Evolutionary conservation across 2,797 vertebrate genomes (phyloP).

Genomic region (Varecia variegata): DNA sequence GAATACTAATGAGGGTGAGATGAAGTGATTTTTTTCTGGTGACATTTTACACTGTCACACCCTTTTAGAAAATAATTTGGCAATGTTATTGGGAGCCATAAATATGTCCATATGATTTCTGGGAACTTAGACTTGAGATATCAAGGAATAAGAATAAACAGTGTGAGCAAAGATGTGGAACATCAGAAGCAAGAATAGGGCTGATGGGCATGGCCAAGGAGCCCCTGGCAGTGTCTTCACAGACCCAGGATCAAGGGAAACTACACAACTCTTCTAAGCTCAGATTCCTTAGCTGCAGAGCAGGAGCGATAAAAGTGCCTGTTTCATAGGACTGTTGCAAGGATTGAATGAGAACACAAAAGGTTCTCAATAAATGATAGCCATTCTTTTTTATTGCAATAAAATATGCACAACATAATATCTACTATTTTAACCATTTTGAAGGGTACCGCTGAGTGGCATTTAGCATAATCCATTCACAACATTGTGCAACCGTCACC

Average conservation of each 20-base stretch:
- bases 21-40: neutral
- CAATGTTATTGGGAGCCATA: neutral
- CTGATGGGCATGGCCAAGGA: fast-evolving
- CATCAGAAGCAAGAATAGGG: neutral
- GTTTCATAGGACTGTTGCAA: too few relatives aligned
- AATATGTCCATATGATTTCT: neutral
- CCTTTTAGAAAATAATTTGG: neutral
- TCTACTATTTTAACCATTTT: neutral
- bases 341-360: neutral
- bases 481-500: neutral
- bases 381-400: too few relatives aligned
- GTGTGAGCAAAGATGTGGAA: neutral
- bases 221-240: fast-evolving
- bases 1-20: neutral
- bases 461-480: neutral
- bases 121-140: neutral
- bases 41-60: neutral
- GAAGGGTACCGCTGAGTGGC: neutral
- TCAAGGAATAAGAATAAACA: neutral
- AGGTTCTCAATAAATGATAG: neutral
- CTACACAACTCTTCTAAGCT: fast-evolving
- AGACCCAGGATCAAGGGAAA: neutral
- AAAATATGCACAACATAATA: neutral
- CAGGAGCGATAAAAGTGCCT: fast-evolving
- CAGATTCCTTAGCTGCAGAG: neutral